Evolutionary conservation across 2,888 invertebrate genomes (phyloP).

Genomic region (Adineta ricciae): DNA sequence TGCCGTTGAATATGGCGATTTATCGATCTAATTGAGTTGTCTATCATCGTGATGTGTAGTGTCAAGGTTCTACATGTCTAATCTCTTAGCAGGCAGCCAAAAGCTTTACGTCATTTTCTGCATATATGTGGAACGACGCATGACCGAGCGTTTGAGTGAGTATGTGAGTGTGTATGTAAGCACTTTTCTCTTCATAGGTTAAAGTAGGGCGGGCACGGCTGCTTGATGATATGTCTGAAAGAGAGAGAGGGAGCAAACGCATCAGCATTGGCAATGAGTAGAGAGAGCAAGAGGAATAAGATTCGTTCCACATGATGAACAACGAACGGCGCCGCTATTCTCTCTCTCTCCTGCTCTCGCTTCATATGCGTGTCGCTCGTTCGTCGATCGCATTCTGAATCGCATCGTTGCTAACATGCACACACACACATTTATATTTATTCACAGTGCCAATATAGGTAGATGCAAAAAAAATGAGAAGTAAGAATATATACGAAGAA

Average conservation of each 20-base stretch:
- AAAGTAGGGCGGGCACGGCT: background rate
- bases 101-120: background rate
- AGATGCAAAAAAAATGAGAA: background rate
- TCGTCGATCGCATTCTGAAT: background rate
- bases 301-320: constrained; percentile 23
- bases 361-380: background rate
- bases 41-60: background rate
- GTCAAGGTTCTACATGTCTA: constrained; percentile 9
- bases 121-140: background rate
- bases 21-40: background rate
- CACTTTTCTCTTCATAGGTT: background rate
- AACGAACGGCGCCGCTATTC: background rate
- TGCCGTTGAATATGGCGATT: background rate
- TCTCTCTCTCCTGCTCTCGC: background rate
- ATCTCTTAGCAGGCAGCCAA: background rate
- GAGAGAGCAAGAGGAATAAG: background rate
- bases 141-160: background rate
- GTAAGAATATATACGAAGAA: background rate
- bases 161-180: background rate
- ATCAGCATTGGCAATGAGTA: background rate
- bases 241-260: background rate
- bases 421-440: background rate
- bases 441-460: background rate
- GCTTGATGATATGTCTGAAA: constrained; percentile 12
- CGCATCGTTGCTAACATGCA: background rate